Evolutionary conservation across 2,888 invertebrate genomes (phyloP).

Genomic region (Leptodirus hochenwartii): DNA sequence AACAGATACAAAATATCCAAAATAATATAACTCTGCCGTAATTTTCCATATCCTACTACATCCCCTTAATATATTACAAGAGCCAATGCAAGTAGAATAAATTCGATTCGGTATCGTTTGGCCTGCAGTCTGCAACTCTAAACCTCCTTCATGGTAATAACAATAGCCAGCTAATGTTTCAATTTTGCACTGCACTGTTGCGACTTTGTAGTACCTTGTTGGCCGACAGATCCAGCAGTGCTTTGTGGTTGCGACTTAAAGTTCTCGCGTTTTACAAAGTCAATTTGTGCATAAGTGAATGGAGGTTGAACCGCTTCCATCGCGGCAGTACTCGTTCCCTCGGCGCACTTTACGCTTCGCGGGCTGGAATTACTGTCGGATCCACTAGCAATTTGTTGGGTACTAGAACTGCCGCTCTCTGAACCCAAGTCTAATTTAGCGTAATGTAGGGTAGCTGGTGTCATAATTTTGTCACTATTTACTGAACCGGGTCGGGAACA

Average conservation of each 20-base stretch:
- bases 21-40: no score
- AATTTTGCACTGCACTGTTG: conserved; percentile 17
- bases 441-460: conserved; percentile 32
- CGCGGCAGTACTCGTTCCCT: conserved; percentile 13
- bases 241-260: conserved; percentile 20
- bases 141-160: no score
- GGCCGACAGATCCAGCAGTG: no score
- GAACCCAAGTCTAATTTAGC: conserved; percentile 43
- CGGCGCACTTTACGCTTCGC: conserved; percentile 6
- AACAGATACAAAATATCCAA: no score
- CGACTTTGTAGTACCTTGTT: no score
- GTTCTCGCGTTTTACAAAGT: conserved; percentile 49
- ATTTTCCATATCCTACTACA: no score
- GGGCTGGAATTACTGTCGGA: no score
- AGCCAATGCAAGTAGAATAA: no score
- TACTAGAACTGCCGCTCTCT: conserved; percentile 21
- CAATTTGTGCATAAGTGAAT: conserved; percentile 62
- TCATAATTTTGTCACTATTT: conserved; percentile 19
- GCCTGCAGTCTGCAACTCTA: no score
- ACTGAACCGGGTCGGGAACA: conserved; percentile 24
- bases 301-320: conserved; percentile 19
- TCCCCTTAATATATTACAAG: no score
- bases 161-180: conserved; percentile 16
- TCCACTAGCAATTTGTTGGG: conserved; percentile 14
- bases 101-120: no score